A percentile compares a stretch with the other conserved stretches of the same genome.
Evolutionary conservation across 2,797 vertebrate genomes (phyloP).

Genomic region (Xiphorhynchus erythropygius): DNA sequence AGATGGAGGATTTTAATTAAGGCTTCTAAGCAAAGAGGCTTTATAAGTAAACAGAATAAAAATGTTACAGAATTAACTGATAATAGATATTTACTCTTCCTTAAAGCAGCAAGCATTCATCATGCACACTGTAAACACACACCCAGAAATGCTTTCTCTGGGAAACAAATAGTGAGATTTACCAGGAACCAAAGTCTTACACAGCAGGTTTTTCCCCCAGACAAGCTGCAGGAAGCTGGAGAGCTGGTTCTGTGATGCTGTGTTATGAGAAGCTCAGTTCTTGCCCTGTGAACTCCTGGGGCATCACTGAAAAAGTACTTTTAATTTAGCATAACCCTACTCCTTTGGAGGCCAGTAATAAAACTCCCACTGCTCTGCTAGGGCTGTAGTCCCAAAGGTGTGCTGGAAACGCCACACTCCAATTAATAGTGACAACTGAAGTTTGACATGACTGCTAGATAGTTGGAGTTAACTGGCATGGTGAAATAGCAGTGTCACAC

Average conservation of each 20-base stretch:
- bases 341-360: neutral
- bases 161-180: neutral
- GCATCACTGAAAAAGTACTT: neutral
- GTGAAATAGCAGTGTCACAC: neutral
- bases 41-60: neutral
- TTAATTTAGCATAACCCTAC: neutral
- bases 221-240: neutral
- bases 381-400: neutral
- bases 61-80: neutral
- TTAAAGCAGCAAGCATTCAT: neutral
- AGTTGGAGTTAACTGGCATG: accelerated
- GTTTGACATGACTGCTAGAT: neutral
- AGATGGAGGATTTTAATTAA: neutral
- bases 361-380: neutral
- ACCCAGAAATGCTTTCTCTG: neutral
- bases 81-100: neutral
- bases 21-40: neutral
- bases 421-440: neutral
- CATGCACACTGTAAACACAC: neutral
- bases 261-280: neutral
- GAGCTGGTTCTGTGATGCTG: neutral
- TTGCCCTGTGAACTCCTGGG: neutral
- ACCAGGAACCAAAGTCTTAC: neutral
- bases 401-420: accelerated
- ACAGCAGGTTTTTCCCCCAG: neutral